Base-by-base conservation (phyloP, 2,113 vertebrate species). In the Xenopus laevis region DNA sequence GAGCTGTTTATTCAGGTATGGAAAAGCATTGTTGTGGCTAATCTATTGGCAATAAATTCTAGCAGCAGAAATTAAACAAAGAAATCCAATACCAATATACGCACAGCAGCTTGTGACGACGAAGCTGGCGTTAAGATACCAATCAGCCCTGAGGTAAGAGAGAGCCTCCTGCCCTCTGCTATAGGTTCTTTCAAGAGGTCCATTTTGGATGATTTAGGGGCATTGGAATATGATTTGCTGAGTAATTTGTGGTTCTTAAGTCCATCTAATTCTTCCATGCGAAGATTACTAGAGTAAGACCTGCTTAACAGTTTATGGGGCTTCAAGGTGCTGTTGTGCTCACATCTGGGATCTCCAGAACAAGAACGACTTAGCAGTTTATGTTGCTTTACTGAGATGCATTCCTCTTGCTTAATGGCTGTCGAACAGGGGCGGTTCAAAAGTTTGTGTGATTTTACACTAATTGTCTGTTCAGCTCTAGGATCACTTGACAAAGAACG, bases 71-170 rank as follows among this genome's bases (percentile, higher is more conserved):
- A 40, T 1, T 2, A 40, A 40, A 40, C 6, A 10, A 50, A 50
- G 15, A 13, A 79, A 72, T 46, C 33, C 33, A 21, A 16, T 67
- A 84, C 69, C 68, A 0, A 46, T 57, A 55, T 89, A 92, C 90
- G 82, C 84, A 96, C 94, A 89, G 87, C 83, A 81, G 90, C 84
- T 83, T 93, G 91, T 27, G 90, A 87, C 81, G 92, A 90, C 80
- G 93, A 89, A 57, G 94, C 90, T 71, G 94, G 92, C 78, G 93
- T 90, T 85, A 95, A 88, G 85, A 95, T 94, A 87, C 94, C 94
- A 80, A 95, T 95, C 82, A 96, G 93, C 87, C 94, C 94, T 94
- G 94, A 95, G 93, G 93, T 95, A 86, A 96, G 94, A 84, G 94
- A 96, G 89, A 95, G 93, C 78, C 94, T 87, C 74, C 93, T 87